Conservation (phyloP, 2,797 vertebrate species). For the Xerus rutilus region DNA sequence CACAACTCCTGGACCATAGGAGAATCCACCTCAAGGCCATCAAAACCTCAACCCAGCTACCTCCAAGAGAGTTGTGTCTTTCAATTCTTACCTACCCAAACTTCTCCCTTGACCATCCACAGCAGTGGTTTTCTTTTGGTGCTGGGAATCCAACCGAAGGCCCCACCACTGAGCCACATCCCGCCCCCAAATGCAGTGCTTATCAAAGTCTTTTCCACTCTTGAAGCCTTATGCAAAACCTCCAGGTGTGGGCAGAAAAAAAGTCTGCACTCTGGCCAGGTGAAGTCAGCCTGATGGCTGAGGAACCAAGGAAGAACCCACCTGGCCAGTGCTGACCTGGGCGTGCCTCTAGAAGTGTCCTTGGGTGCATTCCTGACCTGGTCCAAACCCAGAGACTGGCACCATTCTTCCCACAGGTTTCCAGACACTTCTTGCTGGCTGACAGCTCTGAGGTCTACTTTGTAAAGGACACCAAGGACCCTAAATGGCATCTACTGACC, state of each 20-base stretch:
- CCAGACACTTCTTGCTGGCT: neutral
- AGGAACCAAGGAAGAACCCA: neutral
- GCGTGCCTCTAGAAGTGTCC: neutral
- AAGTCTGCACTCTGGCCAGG: neutral
- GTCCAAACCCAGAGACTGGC: neutral
- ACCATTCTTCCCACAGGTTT: neutral
- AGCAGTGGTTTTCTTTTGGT: neutral
- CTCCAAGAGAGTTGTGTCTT: neutral
- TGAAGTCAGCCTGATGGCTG: neutral
- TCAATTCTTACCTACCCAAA: neutral
- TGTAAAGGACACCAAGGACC: neutral
- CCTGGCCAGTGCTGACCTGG: neutral
- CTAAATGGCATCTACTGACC: neutral
- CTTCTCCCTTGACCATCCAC: neutral
- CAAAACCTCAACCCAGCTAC: rapidly evolving
- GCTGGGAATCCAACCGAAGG: neutral
- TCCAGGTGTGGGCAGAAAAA: neutral
- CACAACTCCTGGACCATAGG: neutral
- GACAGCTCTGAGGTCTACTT: neutral
- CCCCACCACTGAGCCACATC: neutral
- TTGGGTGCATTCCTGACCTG: neutral
- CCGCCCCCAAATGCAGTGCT: too few species aligned
- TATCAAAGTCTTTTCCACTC: neutral
- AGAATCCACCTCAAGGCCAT: neutral
- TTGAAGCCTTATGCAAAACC: neutral